These are phyloP conservation scores for Megalops atlanticus DNA, from an alignment of 2,113 vertebrate species.

Conservation along the genomic window DNA sequence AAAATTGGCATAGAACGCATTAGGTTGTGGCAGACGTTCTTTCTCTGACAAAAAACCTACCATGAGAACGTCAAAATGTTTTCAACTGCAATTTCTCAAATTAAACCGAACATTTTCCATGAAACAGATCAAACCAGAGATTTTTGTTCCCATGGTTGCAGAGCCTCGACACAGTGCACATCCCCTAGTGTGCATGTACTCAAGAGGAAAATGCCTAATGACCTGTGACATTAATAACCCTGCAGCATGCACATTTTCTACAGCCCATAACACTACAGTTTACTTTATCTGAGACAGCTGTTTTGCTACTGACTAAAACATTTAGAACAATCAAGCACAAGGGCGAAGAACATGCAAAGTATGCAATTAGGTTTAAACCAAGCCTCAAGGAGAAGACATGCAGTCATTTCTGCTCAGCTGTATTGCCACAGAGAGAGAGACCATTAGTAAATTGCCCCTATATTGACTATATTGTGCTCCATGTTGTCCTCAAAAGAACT, in stretches of 20 bases:
- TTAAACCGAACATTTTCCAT: constrained; percentile 31
- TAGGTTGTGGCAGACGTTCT: not conserved
- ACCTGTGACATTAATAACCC: constrained; percentile 45
- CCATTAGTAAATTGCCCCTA: not conserved
- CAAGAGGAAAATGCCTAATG: constrained; percentile 42
- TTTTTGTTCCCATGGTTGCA: constrained; percentile 50
- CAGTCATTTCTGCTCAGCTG: not conserved
- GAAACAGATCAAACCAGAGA: constrained; percentile 40
- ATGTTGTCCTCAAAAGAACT: not conserved
- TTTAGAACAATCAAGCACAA: not conserved
- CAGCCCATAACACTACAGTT: constrained; percentile 14
- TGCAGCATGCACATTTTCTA: constrained; percentile 26
- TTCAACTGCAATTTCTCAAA: constrained; percentile 7
- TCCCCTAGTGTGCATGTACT: constrained; percentile 40
- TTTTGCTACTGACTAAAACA: not conserved
- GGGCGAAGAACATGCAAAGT: not conserved
- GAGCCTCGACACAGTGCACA: constrained; percentile 35
- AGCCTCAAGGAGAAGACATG: not conserved
- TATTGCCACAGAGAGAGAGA: not conserved
- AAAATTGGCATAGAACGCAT: not conserved
- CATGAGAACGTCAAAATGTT: constrained; percentile 15
- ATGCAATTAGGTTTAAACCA: not conserved
- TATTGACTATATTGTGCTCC: not conserved
- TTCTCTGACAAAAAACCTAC: constrained; percentile 3
- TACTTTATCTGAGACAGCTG: constrained; percentile 13